Evolutionary conservation across 2,888 invertebrate genomes (phyloP).

Genomic region (Machimus atricapillus): DNA sequence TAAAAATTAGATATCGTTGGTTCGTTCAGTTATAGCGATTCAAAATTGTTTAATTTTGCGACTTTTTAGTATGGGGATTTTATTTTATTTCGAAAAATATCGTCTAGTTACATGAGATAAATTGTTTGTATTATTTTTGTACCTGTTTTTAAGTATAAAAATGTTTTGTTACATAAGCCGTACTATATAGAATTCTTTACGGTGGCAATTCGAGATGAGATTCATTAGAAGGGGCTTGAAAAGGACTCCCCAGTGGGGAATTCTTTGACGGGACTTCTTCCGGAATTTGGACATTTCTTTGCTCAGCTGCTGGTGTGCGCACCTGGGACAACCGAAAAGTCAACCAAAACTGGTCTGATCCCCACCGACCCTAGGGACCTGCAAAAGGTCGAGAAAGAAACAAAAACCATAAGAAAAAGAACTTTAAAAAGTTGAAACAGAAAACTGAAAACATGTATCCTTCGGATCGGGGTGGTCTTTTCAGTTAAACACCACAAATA

Average conservation of each 20-base stretch:
- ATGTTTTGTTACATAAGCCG: neutral
- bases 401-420: neutral
- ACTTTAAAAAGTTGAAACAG: neutral
- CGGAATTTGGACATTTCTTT: neutral
- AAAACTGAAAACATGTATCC: neutral
- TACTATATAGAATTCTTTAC: neutral
- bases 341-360: neutral
- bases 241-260: neutral
- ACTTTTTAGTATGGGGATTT: no score
- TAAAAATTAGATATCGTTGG: no score
- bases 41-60: no score
- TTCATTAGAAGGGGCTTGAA: neutral
- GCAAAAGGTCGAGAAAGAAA: neutral
- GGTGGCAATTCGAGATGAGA: neutral
- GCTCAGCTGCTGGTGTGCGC: neutral
- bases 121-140: no score
- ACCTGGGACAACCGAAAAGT: neutral
- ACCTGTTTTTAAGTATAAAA: neutral
- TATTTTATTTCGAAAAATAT: no score
- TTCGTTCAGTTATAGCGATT: no score
- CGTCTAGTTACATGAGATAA: no score
- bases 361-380: neutral
- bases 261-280: neutral
- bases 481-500: neutral
- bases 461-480: neutral